Evolutionary conservation across 2,113 vertebrate genomes (phyloP).

Genomic region (Euleptes europaea): DNA sequence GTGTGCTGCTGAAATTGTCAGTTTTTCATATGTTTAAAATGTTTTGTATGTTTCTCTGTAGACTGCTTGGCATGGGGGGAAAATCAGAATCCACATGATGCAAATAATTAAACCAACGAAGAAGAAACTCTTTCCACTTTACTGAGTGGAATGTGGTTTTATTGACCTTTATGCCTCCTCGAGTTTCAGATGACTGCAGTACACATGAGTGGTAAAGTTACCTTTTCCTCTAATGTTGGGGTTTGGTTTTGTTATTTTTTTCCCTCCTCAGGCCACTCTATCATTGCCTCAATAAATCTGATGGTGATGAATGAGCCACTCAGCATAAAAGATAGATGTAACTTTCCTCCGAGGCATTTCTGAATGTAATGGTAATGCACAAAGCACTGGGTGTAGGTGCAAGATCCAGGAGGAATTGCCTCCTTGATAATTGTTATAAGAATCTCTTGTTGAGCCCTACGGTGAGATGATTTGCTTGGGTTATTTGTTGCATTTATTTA

Average conservation of each 20-base stretch:
- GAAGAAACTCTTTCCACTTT: neutral
- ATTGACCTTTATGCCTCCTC: neutral
- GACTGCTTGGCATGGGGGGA: neutral
- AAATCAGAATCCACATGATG: neutral
- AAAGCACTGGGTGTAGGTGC: slow-evolving; percentile 2
- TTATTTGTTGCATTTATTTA: accelerated
- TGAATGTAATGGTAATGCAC: slow-evolving; percentile 2
- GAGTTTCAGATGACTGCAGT: neutral
- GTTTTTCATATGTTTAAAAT: neutral
- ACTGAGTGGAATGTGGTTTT: neutral
- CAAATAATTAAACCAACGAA: neutral
- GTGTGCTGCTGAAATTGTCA: neutral
- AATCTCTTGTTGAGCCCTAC: neutral
- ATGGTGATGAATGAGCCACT: slow-evolving; percentile 36
- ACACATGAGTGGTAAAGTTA: neutral
- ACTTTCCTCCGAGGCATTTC: slow-evolving; percentile 17
- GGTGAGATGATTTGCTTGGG: neutral
- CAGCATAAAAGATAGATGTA: slow-evolving; percentile 16
- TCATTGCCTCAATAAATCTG: slow-evolving; percentile 32
- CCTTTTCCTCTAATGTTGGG: neutral
- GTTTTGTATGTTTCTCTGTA: neutral
- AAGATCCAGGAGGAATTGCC: slow-evolving; percentile 29
- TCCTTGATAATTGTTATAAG: slow-evolving; percentile 13
- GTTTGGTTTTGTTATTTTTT: neutral
- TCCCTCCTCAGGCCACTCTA: neutral